Evolutionary conservation across 2,797 vertebrate genomes (phyloP).

Genomic region (Otolemur crassicaudatus): DNA sequence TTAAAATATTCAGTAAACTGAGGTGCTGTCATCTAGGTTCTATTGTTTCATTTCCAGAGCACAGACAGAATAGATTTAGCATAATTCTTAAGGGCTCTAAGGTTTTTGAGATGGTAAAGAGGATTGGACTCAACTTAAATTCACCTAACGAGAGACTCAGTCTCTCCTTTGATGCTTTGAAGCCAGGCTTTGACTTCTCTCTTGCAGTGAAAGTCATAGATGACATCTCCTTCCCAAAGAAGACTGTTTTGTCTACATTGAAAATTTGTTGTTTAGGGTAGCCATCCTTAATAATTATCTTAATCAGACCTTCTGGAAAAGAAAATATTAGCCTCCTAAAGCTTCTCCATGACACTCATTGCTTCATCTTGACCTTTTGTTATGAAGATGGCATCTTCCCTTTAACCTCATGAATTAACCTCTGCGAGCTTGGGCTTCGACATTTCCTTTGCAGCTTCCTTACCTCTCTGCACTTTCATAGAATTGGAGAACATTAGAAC

Average conservation of each 20-base stretch:
- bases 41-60: not conserved
- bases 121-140: not conserved
- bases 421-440: not conserved
- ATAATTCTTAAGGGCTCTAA: not conserved
- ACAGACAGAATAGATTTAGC: not conserved
- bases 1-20: not conserved
- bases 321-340: not conserved
- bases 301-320: not conserved
- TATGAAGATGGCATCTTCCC: not conserved
- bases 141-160: not conserved
- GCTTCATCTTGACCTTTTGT: not conserved
- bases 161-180: not conserved
- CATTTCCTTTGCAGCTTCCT: not conserved
- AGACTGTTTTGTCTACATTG: not conserved
- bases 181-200: not conserved
- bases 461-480: not conserved
- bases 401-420: not conserved
- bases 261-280: not conserved
- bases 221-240: not conserved
- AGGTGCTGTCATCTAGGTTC: not conserved
- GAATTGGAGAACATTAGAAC: not conserved
- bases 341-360: not conserved
- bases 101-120: not conserved
- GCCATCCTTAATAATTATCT: not conserved
- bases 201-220: not conserved